These are phyloP conservation scores for Lapara coniferarum DNA, from an alignment of 2,888 invertebrate genomes.

Conservation along the genomic window DNA sequence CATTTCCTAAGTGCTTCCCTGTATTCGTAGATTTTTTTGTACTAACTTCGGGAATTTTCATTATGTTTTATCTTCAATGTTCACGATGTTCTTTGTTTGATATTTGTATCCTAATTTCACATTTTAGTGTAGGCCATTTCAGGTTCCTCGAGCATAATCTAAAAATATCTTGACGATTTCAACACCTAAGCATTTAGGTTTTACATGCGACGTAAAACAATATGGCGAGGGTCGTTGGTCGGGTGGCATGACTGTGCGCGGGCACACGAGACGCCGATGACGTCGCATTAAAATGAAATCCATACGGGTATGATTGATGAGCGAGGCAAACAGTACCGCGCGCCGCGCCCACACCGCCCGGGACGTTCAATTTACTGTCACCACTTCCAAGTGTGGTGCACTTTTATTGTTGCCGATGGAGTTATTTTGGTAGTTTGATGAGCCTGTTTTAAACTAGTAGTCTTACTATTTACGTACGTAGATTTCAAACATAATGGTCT, in stretches of 20 bases:
- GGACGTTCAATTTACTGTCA: conserved; percentile 79
- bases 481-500: background rate
- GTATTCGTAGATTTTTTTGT: conserved; percentile 8
- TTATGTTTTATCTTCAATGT: background rate
- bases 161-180: too few relatives aligned
- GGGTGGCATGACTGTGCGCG: conserved; percentile 57
- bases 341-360: conserved; percentile 71
- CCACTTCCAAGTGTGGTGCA: conserved; percentile 43
- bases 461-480: too few relatives aligned
- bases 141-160: background rate
- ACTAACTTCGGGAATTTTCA: background rate
- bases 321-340: conserved; percentile 61
- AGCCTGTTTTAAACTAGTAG: too few relatives aligned
- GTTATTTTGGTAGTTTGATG: background rate
- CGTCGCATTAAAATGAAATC: conserved; percentile 82
- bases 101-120: background rate
- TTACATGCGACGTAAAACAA: conserved; percentile 46
- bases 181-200: conserved; percentile 12
- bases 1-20: conserved; percentile 12
- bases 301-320: conserved; percentile 81
- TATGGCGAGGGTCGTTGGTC: conserved; percentile 39
- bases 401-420: conserved; percentile 43
- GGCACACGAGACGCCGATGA: conserved; percentile 77
- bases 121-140: background rate
- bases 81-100: background rate